These are phyloP conservation scores for Oppia nitens DNA, from an alignment of 1,140 invertebrate genomes.

Conservation along the genomic window DNA sequence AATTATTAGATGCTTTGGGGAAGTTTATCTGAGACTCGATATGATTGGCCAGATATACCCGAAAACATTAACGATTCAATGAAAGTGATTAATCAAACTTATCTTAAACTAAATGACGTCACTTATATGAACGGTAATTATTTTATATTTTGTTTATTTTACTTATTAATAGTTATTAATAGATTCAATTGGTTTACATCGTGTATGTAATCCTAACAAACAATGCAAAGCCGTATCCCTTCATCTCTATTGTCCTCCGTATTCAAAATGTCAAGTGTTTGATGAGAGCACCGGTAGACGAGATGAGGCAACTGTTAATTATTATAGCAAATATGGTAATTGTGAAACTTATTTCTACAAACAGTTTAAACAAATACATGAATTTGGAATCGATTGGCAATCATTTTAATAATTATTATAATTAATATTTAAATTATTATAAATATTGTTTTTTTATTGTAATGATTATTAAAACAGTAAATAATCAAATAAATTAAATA, in stretches of 20 bases:
- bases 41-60: slow-evolving; percentile 44
- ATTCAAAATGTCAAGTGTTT: slow-evolving; percentile 68
- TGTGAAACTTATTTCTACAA: not conserved
- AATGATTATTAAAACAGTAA: too few species aligned
- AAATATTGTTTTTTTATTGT: too few species aligned
- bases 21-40: slow-evolving; percentile 42
- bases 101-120: slow-evolving; percentile 50
- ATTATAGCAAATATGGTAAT: too few species aligned
- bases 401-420: too few species aligned
- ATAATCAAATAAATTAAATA: too few species aligned
- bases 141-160: not conserved
- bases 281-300: slow-evolving; percentile 82
- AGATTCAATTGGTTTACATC: slow-evolving; percentile 80
- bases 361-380: too few species aligned
- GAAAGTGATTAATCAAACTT: slow-evolving; percentile 41
- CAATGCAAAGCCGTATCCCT: slow-evolving; percentile 70
- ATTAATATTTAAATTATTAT: too few species aligned
- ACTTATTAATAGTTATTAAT: slow-evolving; percentile 15
- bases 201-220: slow-evolving; percentile 86
- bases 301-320: too few species aligned
- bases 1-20: slow-evolving; percentile 37
- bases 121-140: slow-evolving; percentile 85
- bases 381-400: too few species aligned
- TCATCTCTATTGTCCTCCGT: slow-evolving; percentile 94
- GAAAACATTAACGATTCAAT: too few species aligned